These are phyloP conservation scores for Neoarius graeffei DNA, from an alignment of 2,113 vertebrate species.

Conservation along the genomic window DNA sequence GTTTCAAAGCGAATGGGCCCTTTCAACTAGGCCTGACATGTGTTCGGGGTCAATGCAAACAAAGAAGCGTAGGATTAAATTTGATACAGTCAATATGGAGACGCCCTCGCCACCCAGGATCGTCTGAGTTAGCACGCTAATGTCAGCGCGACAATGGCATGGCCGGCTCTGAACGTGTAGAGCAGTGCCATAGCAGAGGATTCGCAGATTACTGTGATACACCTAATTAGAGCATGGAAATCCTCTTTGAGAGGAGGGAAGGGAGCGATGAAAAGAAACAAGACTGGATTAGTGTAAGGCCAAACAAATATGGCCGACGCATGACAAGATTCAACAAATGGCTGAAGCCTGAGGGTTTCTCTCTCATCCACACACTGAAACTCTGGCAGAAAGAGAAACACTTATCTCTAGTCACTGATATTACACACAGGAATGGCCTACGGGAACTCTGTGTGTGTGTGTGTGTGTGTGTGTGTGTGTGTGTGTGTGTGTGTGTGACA, in stretches of 20 bases:
- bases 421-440: neutral
- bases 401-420: neutral
- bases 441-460: neutral
- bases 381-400: neutral
- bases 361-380: slow-evolving; percentile 15
- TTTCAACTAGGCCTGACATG: slow-evolving; percentile 37
- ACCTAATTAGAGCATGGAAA: slow-evolving; percentile 71
- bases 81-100: slow-evolving; percentile 59
- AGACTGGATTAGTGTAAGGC: slow-evolving; percentile 36
- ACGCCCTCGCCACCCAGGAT: slow-evolving; percentile 23
- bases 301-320: slow-evolving; percentile 42
- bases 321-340: slow-evolving; percentile 17
- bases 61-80: slow-evolving; percentile 58
- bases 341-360: neutral
- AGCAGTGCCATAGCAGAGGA: slow-evolving; percentile 33
- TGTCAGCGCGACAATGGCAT: slow-evolving; percentile 44
- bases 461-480: too few species aligned
- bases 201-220: slow-evolving; percentile 76
- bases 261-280: slow-evolving; percentile 43
- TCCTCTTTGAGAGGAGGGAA: slow-evolving; percentile 40
- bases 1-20: slow-evolving; percentile 44
- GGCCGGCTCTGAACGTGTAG: slow-evolving; percentile 34
- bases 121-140: slow-evolving; percentile 2
- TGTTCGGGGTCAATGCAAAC: slow-evolving; percentile 45
- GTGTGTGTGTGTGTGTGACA: neutral